Evolutionary conservation across 1,140 invertebrate genomes (phyloP).

Genomic region (Pseudomyrmex flavicornis): DNA sequence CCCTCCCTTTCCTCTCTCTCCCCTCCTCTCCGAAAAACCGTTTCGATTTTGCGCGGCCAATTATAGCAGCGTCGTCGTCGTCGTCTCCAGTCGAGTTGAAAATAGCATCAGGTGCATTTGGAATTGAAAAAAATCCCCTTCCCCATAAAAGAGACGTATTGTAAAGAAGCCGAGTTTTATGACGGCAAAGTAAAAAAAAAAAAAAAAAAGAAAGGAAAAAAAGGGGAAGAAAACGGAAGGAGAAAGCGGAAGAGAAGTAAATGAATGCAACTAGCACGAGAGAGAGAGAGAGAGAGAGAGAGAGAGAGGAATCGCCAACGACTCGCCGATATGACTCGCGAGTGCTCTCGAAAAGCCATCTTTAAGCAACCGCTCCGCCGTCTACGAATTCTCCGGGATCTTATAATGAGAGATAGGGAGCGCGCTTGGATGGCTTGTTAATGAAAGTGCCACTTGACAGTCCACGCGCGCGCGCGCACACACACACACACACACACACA

Average conservation of each 20-base stretch:
- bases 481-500: no score
- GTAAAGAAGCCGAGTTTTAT: slow-evolving; percentile 56
- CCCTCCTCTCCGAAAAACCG: neutral
- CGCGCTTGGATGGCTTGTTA: slow-evolving; percentile 28
- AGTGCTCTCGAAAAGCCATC: neutral
- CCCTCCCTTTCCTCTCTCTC: no score
- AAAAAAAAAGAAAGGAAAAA: neutral
- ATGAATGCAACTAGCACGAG: neutral
- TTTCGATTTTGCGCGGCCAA: slow-evolving; percentile 34
- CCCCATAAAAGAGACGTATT: slow-evolving; percentile 19
- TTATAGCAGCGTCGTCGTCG: slow-evolving; percentile 14
- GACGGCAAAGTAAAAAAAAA: slow-evolving; percentile 17
- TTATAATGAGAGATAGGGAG: slow-evolving; percentile 14
- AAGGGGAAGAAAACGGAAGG: neutral
- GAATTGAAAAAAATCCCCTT: neutral
- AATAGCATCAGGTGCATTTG: slow-evolving; percentile 9
- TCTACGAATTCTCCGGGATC: slow-evolving; percentile 21
- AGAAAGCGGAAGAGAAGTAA: slow-evolving; percentile 7
- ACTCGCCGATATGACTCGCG: slow-evolving; percentile 16
- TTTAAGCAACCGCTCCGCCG: slow-evolving; percentile 4
- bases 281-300: no score
- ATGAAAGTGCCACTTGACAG: slow-evolving; percentile 32
- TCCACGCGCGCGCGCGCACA: neutral
- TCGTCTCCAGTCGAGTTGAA: neutral
- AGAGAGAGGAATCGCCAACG: neutral